phyloP scores from a whole-genome alignment of 2,888 invertebrate species.

The Incurvaria masculella region DNA sequence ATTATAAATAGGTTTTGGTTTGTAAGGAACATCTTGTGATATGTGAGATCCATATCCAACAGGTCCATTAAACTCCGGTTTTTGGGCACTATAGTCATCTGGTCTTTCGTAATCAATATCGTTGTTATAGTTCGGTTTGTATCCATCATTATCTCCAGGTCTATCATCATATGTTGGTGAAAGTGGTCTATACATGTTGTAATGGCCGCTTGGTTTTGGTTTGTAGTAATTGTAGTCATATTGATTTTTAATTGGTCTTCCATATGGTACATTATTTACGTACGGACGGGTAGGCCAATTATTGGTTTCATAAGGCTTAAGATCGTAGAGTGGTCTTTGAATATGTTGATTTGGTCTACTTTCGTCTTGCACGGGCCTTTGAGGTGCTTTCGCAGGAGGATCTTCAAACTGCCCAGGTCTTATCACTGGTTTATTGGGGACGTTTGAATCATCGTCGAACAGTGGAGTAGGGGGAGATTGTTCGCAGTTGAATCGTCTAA shows the following conservation, averaged over 20 bases:
- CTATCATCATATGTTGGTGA: not conserved
- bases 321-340: slow-evolving; percentile 16
- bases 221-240: slow-evolving; percentile 17
- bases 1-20: slow-evolving; percentile 20
- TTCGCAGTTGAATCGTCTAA: slow-evolving; percentile 38
- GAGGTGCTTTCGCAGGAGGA: slow-evolving; percentile 12
- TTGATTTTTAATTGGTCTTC: slow-evolving; percentile 16
- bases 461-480: slow-evolving; percentile 40
- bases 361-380: not conserved
- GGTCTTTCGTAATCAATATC: slow-evolving; percentile 26
- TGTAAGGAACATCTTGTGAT: slow-evolving; percentile 34
- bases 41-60: slow-evolving; percentile 37
- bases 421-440: slow-evolving; percentile 30
- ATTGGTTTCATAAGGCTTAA: slow-evolving; percentile 22
- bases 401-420: slow-evolving; percentile 4
- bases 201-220: slow-evolving; percentile 21
- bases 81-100: slow-evolving; percentile 29
- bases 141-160: not conserved
- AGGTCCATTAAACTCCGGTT: slow-evolving; percentile 29
- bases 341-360: not conserved
- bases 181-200: slow-evolving; percentile 3
- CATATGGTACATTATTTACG: slow-evolving; percentile 4
- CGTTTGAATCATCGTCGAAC: slow-evolving; percentile 29
- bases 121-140: slow-evolving; percentile 10
- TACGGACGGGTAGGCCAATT: slow-evolving; percentile 1